phyloP scores from a whole-genome alignment of 2,797 vertebrate species.

The Premnoplex brunnescens region DNA sequence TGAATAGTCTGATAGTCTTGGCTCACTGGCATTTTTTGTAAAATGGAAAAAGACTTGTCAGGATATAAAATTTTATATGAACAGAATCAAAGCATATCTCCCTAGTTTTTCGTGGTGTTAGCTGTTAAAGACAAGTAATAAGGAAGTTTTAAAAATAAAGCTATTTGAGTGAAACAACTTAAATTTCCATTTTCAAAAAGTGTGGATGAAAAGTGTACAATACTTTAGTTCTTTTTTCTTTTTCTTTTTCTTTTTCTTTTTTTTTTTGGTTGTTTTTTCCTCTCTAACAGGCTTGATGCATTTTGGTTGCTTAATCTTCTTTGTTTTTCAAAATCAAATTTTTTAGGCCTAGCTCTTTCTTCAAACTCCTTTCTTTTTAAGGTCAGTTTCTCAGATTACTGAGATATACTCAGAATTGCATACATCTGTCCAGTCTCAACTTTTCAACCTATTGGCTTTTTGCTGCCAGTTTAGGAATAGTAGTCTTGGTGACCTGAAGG shows the following conservation, averaged over 20 bases:
- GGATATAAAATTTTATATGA: neutral
- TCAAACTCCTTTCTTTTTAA: neutral
- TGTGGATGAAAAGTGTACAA: neutral
- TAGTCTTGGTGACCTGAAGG: neutral
- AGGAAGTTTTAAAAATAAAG: neutral
- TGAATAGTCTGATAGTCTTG: neutral
- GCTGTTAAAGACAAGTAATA: neutral
- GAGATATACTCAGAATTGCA: neutral
- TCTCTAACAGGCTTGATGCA: accelerated
- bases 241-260: too few species aligned
- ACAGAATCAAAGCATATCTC: neutral
- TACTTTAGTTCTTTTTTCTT: neutral
- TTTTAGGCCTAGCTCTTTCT: neutral
- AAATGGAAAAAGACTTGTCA: neutral
- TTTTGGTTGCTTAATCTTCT: neutral
- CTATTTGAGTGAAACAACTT: neutral
- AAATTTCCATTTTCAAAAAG: neutral
- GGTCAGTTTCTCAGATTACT: neutral
- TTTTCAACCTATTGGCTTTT: neutral
- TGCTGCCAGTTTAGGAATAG: neutral
- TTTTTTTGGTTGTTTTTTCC: neutral
- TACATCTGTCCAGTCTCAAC: neutral
- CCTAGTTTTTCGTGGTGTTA: neutral
- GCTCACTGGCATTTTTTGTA: neutral
- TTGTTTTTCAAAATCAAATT: neutral